Conservation (phyloP, 2,888 invertebrate genomes). For the Zele albiditarsus region DNA sequence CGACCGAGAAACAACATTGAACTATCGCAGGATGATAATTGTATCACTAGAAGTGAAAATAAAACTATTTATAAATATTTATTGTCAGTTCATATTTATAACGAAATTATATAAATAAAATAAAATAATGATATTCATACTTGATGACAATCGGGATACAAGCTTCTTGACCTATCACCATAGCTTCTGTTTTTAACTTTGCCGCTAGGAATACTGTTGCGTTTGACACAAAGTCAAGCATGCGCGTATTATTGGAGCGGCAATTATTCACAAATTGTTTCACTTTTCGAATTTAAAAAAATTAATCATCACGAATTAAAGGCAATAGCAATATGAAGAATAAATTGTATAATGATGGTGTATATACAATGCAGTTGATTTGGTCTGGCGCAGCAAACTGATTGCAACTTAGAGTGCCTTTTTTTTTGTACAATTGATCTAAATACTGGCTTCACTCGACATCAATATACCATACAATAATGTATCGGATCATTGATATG, state of each 20-base stretch:
- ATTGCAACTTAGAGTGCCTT: conserved; percentile 4
- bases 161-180: not conserved
- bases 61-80: not conserved
- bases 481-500: not conserved
- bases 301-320: conserved; percentile 13
- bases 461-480: not conserved
- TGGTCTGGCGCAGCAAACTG: conserved; percentile 21
- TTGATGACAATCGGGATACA: not conserved
- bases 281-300: conserved; percentile 18
- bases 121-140: conserved; percentile 19
- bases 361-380: not conserved
- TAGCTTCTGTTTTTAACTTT: conserved; percentile 36
- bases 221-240: conserved; percentile 25
- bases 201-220: conserved; percentile 28
- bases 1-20: conserved; percentile 22
- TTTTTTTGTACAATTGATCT: conserved; percentile 25
- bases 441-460: not conserved
- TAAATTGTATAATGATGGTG: not conserved
- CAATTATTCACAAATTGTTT: conserved; percentile 10
- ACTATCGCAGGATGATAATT: conserved; percentile 14
- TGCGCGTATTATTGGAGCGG: conserved; percentile 22
- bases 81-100: not conserved
- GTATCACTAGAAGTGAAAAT: conserved; percentile 36
- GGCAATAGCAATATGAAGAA: conserved; percentile 14
- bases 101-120: not conserved